Base-by-base conservation (phyloP, 2,888 invertebrate genomes). In the Amphipoea oculea region DNA sequence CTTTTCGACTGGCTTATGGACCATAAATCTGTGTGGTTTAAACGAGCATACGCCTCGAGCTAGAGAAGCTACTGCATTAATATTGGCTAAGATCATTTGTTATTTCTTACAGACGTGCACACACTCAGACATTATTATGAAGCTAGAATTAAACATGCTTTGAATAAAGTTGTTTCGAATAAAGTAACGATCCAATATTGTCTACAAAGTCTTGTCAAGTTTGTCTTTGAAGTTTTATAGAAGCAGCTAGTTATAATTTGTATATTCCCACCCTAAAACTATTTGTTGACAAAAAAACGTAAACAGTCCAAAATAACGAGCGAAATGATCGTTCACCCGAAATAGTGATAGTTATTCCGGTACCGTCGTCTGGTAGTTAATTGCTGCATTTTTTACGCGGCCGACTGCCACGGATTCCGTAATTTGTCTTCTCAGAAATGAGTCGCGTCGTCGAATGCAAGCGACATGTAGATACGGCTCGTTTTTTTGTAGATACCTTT, bases 341-440 rank as follows among this genome's bases (percentile, higher is more conserved):
- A 96, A 96, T 96, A 96, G 96, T 93, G 89, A 89, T 88, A 89
- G 94, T 93, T 95, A 96, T 96, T 95, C 94, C 93, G 88, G 94
- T 93, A 89, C 90, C 91, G 89, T 90, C 91, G 90, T 92, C 92
- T 94, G 89, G 92, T 93, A 92, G 95, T 96, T 97, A 97, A 96
- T 96, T 97, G 96, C 96, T 93, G 95, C 94, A 94, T 96, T 96
- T 96, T 96, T 96, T 96, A 94, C 93, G 92, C 93, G 94, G 94
- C 91, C 94, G 93, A 91, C 95, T 94, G 95, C 94, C 94, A 92
- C 90, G 94, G 95, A 95, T 96, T 95, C 94, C 90, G 96, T 96
- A 96, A 97, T 97, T 97, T 97, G 96, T 97, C 96, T 97, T 97
- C 96, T 91, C 91, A 96, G 96, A 97, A 97, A 97, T 96, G 96